A percentile compares a stretch with the other conserved stretches of the same genome.
Evolutionary conservation across 2,888 invertebrate genomes (phyloP).

Genomic region (Papilio protenor): DNA sequence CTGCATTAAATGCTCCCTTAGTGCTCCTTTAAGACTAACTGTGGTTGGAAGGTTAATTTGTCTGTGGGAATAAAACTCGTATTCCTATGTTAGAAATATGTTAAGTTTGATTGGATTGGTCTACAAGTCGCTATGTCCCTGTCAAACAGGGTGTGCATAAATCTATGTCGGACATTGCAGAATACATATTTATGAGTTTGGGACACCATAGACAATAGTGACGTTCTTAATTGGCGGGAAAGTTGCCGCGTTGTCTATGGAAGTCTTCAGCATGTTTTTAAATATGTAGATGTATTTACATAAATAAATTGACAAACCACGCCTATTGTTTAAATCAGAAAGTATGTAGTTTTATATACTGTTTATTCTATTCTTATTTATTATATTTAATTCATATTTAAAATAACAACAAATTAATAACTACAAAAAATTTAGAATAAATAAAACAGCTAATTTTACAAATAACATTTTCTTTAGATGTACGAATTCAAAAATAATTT

Average conservation of each 20-base stretch:
- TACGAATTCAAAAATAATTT: too few relatives aligned
- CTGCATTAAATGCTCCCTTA: not conserved
- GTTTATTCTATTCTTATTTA: not conserved
- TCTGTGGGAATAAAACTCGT: not conserved
- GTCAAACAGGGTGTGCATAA: constrained; percentile 33
- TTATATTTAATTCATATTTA: not conserved
- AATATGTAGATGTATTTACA: not conserved
- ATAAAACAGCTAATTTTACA: not conserved
- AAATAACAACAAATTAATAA: too few relatives aligned
- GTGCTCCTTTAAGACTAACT: not conserved
- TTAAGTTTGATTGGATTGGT: constrained; percentile 34
- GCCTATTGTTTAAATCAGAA: not conserved
- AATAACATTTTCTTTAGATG: too few relatives aligned
- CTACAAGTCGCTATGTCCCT: constrained; percentile 11
- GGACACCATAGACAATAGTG: constrained; percentile 35
- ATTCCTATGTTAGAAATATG: constrained; percentile 10
- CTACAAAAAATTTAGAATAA: not conserved
- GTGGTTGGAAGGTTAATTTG: not conserved
- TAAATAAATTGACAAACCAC: not conserved
- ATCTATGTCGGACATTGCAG: constrained; percentile 21
- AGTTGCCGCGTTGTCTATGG: not conserved
- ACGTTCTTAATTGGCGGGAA: constrained; percentile 38
- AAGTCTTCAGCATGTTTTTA: not conserved
- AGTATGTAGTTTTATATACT: not conserved
- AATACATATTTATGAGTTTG: constrained; percentile 40